phyloP scores from a whole-genome alignment of 2,113 vertebrate species.

The Salvelinus sp. region DNA sequence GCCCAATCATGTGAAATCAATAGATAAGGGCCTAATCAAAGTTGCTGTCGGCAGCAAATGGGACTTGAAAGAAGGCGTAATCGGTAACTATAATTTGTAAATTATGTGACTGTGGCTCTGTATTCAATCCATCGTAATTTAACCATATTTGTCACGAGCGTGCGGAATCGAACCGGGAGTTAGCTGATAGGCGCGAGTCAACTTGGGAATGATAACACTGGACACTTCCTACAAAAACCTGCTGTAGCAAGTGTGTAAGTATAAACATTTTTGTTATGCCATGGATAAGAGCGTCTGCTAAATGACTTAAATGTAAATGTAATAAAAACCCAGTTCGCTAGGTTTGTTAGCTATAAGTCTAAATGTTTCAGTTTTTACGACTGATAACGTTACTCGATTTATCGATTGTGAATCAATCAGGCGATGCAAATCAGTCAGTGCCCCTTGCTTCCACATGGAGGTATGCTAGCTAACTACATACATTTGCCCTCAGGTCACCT shows the following conservation, averaged over 20 bases:
- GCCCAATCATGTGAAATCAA: too few species aligned
- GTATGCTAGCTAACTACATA: too few species aligned
- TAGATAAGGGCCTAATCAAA: too few species aligned
- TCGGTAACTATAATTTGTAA: background rate
- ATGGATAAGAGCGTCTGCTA: too few species aligned
- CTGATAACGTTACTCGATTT: too few species aligned
- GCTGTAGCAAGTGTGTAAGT: background rate
- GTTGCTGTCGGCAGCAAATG: background rate
- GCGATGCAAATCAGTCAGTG: too few species aligned
- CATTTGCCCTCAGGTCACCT: too few species aligned
- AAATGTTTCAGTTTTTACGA: too few species aligned
- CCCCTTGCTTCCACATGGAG: too few species aligned
- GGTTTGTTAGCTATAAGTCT: too few species aligned
- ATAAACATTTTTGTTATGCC: background rate
- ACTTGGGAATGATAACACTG: background rate
- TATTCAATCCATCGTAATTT: background rate
- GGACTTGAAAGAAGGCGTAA: background rate
- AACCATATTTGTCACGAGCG: background rate
- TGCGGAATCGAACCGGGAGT: background rate
- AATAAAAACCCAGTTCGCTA: background rate
- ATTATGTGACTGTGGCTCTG: background rate
- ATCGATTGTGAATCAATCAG: too few species aligned
- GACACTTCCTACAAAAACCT: background rate
- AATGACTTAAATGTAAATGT: too few species aligned
- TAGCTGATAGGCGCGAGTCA: background rate